Evolutionary conservation across 1,140 invertebrate species (phyloP).

Genomic region (Idris sp.): DNA sequence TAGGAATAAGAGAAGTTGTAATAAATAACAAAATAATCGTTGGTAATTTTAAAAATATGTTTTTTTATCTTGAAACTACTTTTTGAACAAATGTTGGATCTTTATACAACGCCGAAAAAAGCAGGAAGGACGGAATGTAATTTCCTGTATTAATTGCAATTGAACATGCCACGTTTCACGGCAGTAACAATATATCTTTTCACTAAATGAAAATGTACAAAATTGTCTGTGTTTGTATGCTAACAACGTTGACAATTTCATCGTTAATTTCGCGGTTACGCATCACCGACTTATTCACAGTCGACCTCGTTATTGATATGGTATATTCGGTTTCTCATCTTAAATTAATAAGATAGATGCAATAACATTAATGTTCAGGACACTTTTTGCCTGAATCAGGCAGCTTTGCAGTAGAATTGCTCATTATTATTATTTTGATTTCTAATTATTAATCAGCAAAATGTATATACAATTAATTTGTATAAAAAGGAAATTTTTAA

Average conservation of each 20-base stretch:
- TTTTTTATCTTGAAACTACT: constrained; percentile 54
- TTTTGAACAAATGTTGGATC: constrained; percentile 37
- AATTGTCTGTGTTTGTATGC: constrained; percentile 28
- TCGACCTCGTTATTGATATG: constrained; percentile 37
- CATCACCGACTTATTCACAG: constrained; percentile 40
- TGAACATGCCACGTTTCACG: constrained; percentile 15
- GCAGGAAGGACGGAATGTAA: constrained; percentile 48
- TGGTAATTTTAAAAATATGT: constrained; percentile 47
- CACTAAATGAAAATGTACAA: constrained; percentile 33
- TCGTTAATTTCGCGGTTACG: constrained; percentile 50
- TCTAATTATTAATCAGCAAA: not conserved
- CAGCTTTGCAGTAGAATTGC: constrained; percentile 20
- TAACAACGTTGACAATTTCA: constrained; percentile 48
- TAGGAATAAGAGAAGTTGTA: no score
- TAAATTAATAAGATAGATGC: constrained; percentile 8
- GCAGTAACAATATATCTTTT: constrained; percentile 21
- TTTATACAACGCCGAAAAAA: constrained; percentile 52
- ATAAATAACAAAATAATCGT: constrained; percentile 11
- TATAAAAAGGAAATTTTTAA: no score
- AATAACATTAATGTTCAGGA: constrained; percentile 7
- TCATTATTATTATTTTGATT: no score
- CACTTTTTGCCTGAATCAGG: constrained; percentile 7
- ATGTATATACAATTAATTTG: not conserved
- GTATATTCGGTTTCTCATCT: constrained; percentile 12
- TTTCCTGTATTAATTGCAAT: constrained; percentile 48